These are phyloP conservation scores for Notechis scutatus DNA, from an alignment of 2,113 vertebrate species.

Conservation along the genomic window DNA sequence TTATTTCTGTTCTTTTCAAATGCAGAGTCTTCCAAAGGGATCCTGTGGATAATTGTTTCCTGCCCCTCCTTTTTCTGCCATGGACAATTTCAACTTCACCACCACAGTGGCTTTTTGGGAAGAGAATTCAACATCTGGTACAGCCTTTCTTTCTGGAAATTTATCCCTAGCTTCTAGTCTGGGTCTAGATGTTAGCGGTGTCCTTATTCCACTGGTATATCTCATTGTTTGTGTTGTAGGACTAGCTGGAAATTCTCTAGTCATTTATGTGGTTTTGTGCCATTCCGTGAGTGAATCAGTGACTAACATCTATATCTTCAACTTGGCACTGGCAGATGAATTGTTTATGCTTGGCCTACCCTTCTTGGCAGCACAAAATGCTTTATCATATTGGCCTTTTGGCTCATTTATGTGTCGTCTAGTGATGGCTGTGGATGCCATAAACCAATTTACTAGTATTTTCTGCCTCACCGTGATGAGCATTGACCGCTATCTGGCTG, in stretches of 20 bases:
- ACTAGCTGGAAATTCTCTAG: slow-evolving; percentile 87
- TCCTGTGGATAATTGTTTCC: slow-evolving; percentile 34
- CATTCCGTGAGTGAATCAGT: slow-evolving; percentile 85
- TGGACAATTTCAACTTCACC: slow-evolving; percentile 58
- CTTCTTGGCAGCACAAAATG: slow-evolving; percentile 90
- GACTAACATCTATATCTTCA: slow-evolving; percentile 93
- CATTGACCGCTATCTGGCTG: slow-evolving; percentile 90
- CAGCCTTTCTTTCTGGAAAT: slow-evolving; percentile 49
- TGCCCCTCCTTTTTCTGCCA: slow-evolving; percentile 39
- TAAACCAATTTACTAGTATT: slow-evolving; percentile 98
- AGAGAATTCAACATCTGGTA: slow-evolving; percentile 58
- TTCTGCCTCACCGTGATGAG: slow-evolving; percentile 97
- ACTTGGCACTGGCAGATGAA: slow-evolving; percentile 91
- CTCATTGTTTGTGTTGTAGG: slow-evolving; percentile 87
- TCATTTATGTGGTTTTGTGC: slow-evolving; percentile 87
- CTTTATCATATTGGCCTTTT: slow-evolving; percentile 92
- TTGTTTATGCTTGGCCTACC: slow-evolving; percentile 95
- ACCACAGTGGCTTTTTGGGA: slow-evolving; percentile 27
- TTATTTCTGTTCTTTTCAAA: slow-evolving; percentile 39
- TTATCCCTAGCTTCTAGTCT: slow-evolving; percentile 28
- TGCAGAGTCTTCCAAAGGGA: slow-evolving; percentile 46
- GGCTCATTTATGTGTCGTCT: slow-evolving; percentile 91
- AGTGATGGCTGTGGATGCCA: slow-evolving; percentile 93
- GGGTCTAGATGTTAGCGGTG: slow-evolving; percentile 69
- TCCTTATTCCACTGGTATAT: slow-evolving; percentile 91